These are phyloP conservation scores for Hipparchia sbordonii DNA, from an alignment of 2,888 invertebrate genomes.

Conservation along the genomic window DNA sequence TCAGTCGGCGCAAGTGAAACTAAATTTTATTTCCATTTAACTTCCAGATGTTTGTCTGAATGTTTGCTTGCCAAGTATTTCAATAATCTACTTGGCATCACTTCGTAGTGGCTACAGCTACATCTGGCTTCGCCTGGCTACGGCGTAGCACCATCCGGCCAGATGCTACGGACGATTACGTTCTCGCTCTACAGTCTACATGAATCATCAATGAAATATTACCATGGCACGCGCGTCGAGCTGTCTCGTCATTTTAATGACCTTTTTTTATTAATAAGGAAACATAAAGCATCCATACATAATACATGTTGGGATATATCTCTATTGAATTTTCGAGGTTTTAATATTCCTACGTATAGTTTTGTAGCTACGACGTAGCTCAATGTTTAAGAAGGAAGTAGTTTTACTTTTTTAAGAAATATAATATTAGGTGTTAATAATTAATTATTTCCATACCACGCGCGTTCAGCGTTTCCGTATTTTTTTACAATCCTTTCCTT, in stretches of 20 bases:
- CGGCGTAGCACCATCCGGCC: conserved; percentile 37
- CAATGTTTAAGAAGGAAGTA: not conserved
- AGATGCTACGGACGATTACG: conserved; percentile 38
- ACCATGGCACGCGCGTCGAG: conserved; percentile 19
- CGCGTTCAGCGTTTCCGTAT: not conserved
- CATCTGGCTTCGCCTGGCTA: conserved; percentile 37
- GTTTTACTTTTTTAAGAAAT: not conserved
- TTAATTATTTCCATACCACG: not conserved
- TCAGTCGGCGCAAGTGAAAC: not conserved
- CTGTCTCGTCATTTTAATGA: conserved; percentile 15
- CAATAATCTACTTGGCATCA: conserved; percentile 22
- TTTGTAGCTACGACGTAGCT: not conserved
- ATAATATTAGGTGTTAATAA: not conserved
- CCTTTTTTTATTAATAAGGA: not conserved
- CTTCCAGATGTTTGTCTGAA: conserved; percentile 8
- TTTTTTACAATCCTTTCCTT: not conserved
- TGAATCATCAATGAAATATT: conserved; percentile 41
- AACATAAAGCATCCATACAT: not conserved
- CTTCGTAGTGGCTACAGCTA: conserved; percentile 22
- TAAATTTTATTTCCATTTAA: conserved; percentile 5
- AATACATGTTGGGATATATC: not conserved
- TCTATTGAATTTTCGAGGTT: not conserved
- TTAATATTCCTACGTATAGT: not conserved
- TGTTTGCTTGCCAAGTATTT: conserved; percentile 16
- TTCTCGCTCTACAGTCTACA: conserved; percentile 19